These are phyloP conservation scores for Halocaridina rubra DNA, from an alignment of 2,888 invertebrate genomes.

Conservation along the genomic window DNA sequence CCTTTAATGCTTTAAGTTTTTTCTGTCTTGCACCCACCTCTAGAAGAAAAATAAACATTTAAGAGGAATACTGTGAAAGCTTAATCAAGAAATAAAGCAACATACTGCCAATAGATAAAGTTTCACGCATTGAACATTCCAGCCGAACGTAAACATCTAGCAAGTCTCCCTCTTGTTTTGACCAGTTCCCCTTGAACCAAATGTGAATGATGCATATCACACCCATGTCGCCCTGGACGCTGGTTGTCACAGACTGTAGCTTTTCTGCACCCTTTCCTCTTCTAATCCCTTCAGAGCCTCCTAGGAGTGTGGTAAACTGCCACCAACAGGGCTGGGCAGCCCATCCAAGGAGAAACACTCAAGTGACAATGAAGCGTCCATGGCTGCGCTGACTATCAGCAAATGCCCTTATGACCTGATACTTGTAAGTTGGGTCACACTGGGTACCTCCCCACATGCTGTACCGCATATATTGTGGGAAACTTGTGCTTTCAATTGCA, in stretches of 20 bases:
- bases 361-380: conserved; percentile 52
- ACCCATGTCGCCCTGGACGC: conserved; percentile 56
- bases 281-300: neutral
- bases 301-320: conserved; percentile 18
- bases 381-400: conserved; percentile 59
- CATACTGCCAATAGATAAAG: conserved; percentile 52
- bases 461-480: conserved; percentile 21
- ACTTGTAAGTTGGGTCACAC: conserved; percentile 7
- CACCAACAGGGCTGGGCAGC: conserved; percentile 13
- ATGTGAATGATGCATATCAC: conserved; percentile 57
- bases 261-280: conserved; percentile 46
- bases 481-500: conserved; percentile 48
- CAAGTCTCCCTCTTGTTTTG: conserved; percentile 33
- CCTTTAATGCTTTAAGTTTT: conserved; percentile 39
- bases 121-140: conserved; percentile 52
- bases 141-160: conserved; percentile 52
- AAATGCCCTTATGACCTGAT: conserved; percentile 20
- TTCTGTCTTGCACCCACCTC: conserved; percentile 38
- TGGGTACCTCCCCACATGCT: conserved; percentile 33
- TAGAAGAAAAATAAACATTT: conserved; percentile 8
- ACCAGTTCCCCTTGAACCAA: conserved; percentile 49
- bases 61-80: conserved; percentile 21
- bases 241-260: conserved; percentile 49
- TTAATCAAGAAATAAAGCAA: conserved; percentile 43
- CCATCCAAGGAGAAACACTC: conserved; percentile 20